Conservation (phyloP, 2,888 invertebrate species). For the Branchellion lobata region DNA sequence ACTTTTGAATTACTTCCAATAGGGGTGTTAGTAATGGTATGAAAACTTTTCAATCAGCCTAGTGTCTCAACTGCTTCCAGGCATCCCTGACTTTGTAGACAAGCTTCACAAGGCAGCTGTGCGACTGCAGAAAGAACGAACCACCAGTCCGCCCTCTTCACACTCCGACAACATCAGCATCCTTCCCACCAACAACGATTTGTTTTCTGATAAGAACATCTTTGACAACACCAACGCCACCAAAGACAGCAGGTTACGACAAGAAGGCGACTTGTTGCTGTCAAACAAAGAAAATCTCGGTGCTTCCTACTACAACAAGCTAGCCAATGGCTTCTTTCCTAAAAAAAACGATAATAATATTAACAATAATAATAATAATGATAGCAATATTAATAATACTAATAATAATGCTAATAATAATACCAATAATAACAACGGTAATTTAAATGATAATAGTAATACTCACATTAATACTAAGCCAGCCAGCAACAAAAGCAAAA, state of each 20-base stretch:
- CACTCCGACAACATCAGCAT: neutral
- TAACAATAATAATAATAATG: neutral
- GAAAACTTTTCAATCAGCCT: neutral
- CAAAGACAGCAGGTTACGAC: neutral
- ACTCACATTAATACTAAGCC: neutral
- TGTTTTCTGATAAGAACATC: neutral
- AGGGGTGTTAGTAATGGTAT: neutral
- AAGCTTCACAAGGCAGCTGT: constrained; percentile 61
- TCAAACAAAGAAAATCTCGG: neutral
- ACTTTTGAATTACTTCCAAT: neutral
- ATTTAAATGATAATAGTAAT: neutral
- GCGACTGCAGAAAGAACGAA: constrained; percentile 51
- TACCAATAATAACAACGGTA: neutral
- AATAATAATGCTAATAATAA: neutral
- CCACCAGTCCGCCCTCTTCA: neutral
- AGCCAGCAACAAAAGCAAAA: too few relatives aligned
- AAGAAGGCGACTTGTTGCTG: too few relatives aligned
- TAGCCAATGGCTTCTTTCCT: neutral
- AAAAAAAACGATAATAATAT: neutral
- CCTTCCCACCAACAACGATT: neutral
- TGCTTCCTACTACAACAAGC: neutral
- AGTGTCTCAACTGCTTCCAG: constrained; percentile 53
- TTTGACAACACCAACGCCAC: neutral
- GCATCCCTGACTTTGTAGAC: constrained; percentile 62
- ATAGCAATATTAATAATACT: neutral